A percentile compares a stretch with the other conserved stretches of the same genome.
These are phyloP conservation scores for Plemyria rubiginata DNA, from an alignment of 2,888 invertebrate species.

Conservation along the genomic window DNA sequence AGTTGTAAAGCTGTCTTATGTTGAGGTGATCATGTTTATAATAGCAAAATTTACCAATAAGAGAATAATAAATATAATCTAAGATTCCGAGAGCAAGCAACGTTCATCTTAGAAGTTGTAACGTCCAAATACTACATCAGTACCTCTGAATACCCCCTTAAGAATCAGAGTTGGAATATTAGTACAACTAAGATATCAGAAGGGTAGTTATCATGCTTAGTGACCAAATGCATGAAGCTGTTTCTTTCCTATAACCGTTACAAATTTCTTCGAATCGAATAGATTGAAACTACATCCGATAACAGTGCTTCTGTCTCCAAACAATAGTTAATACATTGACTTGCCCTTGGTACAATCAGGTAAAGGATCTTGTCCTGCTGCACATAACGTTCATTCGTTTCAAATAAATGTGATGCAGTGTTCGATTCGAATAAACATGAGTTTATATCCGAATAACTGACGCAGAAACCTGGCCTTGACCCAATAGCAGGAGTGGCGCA, in stretches of 20 bases:
- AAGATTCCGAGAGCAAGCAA: too few species aligned
- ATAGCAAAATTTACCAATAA: too few species aligned
- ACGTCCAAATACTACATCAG: too few species aligned
- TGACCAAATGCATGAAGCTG: too few species aligned
- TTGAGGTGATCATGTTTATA: background rate
- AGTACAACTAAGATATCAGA: too few species aligned
- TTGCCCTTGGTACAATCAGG: background rate
- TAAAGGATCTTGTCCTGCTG: background rate
- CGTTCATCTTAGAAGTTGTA: too few species aligned
- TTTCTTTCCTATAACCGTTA: too few species aligned
- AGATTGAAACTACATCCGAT: conserved; percentile 3
- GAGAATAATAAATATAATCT: too few species aligned
- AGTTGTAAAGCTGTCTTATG: conserved; percentile 7
- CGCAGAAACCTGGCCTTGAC: conserved; percentile 38
- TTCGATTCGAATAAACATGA: conserved; percentile 28
- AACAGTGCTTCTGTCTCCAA: conserved; percentile 4
- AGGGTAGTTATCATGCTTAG: too few species aligned
- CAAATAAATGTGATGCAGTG: conserved; percentile 10
- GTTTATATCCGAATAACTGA: conserved; percentile 33
- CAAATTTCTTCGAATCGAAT: conserved; percentile 2
- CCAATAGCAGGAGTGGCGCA: conserved; percentile 33
- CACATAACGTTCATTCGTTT: conserved; percentile 1
- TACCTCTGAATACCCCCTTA: too few species aligned
- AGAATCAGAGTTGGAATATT: too few species aligned
- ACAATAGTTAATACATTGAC: background rate